A percentile compares a stretch with the other conserved stretches of the same genome.
phyloP scores from a whole-genome alignment of 2,797 vertebrate species.

The Amniataba percoides region DNA sequence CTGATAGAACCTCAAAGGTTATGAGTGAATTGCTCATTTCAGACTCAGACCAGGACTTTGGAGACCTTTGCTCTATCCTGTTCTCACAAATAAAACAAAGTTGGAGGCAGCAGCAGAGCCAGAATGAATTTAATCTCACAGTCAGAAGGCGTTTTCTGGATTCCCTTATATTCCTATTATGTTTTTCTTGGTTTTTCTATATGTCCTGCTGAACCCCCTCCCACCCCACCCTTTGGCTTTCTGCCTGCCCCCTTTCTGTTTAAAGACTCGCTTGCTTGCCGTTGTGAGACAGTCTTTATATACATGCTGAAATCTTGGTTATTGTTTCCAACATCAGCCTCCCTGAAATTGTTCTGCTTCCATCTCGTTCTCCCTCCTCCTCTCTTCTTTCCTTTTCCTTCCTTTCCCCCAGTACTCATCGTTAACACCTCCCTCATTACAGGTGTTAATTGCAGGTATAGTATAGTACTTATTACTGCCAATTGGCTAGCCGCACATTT shows the following conservation, averaged over 20 bases:
- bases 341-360: slow-evolving; percentile 31
- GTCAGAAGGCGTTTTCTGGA: slow-evolving; percentile 12
- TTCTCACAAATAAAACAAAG: slow-evolving; percentile 24
- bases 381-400: slow-evolving; percentile 16
- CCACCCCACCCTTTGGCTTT: slow-evolving; percentile 24
- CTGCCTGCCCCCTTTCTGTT: slow-evolving; percentile 12
- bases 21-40: slow-evolving; percentile 27
- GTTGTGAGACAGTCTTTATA: slow-evolving; percentile 51
- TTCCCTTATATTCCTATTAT: slow-evolving; percentile 24
- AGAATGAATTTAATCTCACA: slow-evolving; percentile 10
- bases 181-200: slow-evolving; percentile 25
- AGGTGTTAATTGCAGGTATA: slow-evolving; percentile 77
- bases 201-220: slow-evolving; percentile 31
- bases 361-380: slow-evolving; percentile 23
- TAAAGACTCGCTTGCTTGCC: slow-evolving; percentile 34
- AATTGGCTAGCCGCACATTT: slow-evolving; percentile 54
- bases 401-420: slow-evolving; percentile 30
- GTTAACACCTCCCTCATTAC: slow-evolving; percentile 72
- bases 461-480: slow-evolving; percentile 60
- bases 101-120: slow-evolving; percentile 6
- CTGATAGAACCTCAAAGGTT: slow-evolving; percentile 12
- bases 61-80: slow-evolving; percentile 25
- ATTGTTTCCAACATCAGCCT: slow-evolving; percentile 52
- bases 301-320: slow-evolving; percentile 36
- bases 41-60: slow-evolving; percentile 26